phyloP scores from a whole-genome alignment of 2,797 vertebrate species.

The Pterois miles region DNA sequence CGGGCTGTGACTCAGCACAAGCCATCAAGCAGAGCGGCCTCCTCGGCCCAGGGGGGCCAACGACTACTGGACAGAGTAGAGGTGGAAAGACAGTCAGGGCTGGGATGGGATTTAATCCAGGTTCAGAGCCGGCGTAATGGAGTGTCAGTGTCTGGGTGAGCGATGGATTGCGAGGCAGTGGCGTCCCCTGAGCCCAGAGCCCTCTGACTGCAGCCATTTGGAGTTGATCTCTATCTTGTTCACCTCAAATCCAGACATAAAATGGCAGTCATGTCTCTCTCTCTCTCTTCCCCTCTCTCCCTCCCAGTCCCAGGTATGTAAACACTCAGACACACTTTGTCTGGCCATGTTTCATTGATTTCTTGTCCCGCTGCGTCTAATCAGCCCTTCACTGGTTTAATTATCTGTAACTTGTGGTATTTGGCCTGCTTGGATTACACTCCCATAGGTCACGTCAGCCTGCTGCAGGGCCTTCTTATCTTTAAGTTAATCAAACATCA shows the following conservation, averaged over 20 bases:
- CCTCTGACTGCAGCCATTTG: conserved; percentile 78
- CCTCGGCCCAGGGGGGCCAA: conserved; percentile 43
- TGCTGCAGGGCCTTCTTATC: conserved; percentile 43
- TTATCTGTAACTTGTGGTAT: conserved; percentile 75
- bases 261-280: conserved; percentile 70
- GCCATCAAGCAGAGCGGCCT: conserved; percentile 47
- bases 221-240: conserved; percentile 76
- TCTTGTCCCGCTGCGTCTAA: conserved; percentile 76
- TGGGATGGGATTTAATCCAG: conserved; percentile 70
- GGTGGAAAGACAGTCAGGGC: conserved; percentile 70
- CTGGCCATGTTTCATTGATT: conserved; percentile 78
- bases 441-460: conserved; percentile 55
- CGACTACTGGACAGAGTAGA: conserved; percentile 66
- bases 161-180: conserved; percentile 61
- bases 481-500: conserved; percentile 52
- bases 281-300: conserved; percentile 21
- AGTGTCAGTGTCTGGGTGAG: conserved; percentile 71
- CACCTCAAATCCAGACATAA: conserved; percentile 70
- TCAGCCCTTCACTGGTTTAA: conserved; percentile 76
- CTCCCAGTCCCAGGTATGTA: conserved; percentile 72
- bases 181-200: conserved; percentile 60
- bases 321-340: conserved; percentile 80
- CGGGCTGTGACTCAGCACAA: conserved; percentile 27
- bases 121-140: conserved; percentile 74
- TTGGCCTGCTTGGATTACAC: conserved; percentile 63